Evolutionary conservation across 2,888 invertebrate species (phyloP), one percentile per base, ranked within the genome.

Genomic region (Agrilus cyanescens): DNA sequence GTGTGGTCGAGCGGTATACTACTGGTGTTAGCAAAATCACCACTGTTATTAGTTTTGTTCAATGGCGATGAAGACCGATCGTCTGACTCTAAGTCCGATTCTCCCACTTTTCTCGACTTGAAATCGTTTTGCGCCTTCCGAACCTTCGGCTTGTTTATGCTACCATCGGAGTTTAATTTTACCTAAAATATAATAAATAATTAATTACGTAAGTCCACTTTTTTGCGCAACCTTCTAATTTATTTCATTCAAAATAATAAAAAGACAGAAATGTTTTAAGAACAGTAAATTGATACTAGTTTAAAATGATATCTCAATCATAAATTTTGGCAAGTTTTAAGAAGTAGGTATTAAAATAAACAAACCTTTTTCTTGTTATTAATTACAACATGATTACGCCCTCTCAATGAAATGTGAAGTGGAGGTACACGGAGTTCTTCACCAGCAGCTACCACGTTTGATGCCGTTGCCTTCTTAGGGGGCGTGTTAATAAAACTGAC

Each of bases 361-460:
- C 25, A 10, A 25, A 25, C 12, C 45, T 71, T 69, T 54, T 83
- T 82, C 38, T 82, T 82, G 59, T 82, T 80, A 57, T 81, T 85
- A 53, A 87, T 87, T 37, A 90, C 86, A 32, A 86, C 86, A 0
- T 86, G 85, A 62, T 87, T 88, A 44, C 87, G 75, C 1, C 87
- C 87, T 46, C 89, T 73, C 33, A 91, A 68, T 44, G 88, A 88
- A 55, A 91, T 90, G 62, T 90, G 90, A 46, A 90, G 69, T 2
- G 90, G 91, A 7, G 91, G 90, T 37, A 91, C 91, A 42, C 88
- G 72, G 6, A 84, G 79, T 55, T 87, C 87, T 47, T 85, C 86
- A 2, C 51, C 48, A 12, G 53, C 55, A 50, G 47, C 57, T 49
- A 53, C 55, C 53, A 39, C 57, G 1, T 55, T 53, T 3, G 54